Conservation (phyloP, 2,888 invertebrate genomes). For the Caenorhabditis angaria region DNA sequence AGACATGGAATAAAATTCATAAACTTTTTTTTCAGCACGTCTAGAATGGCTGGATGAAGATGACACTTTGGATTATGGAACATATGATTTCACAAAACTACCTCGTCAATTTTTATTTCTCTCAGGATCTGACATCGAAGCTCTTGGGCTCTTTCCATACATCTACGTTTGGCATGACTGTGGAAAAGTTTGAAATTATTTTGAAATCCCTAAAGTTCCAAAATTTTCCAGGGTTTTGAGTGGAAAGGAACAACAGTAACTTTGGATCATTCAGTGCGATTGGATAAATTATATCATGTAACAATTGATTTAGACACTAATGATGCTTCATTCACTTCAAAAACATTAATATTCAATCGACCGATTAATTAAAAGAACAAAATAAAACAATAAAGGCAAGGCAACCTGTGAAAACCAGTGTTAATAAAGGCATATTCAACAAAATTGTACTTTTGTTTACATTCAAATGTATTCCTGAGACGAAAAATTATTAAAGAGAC, state of each 20-base stretch:
- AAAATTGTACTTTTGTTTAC: no score
- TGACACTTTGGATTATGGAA: conserved; percentile 15
- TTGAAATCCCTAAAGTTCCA: background rate
- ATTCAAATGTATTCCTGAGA: background rate
- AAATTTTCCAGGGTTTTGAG: background rate
- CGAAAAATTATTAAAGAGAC: conserved; percentile 3
- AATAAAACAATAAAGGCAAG: background rate
- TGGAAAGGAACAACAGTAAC: background rate
- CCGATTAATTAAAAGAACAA: background rate
- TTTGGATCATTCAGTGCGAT: conserved; percentile 2
- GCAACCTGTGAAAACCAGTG: conserved; percentile 3
- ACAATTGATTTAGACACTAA: conserved; percentile 18
- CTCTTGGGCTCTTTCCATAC: conserved; percentile 28
- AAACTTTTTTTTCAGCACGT: background rate
- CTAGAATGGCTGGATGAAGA: conserved; percentile 25
- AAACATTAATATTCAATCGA: background rate
- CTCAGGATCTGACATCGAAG: conserved; percentile 22
- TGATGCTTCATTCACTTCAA: conserved; percentile 3
- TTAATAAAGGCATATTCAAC: conserved; percentile 10
- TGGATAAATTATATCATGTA: conserved; percentile 15
- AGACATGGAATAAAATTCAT: no score
- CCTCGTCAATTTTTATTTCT: conserved; percentile 8
- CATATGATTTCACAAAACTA: background rate
- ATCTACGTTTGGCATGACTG: conserved; percentile 15
- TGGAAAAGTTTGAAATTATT: background rate